Base-by-base conservation (phyloP, 64 coral and sea anemone species). In the Platygyra sinensis region DNA sequence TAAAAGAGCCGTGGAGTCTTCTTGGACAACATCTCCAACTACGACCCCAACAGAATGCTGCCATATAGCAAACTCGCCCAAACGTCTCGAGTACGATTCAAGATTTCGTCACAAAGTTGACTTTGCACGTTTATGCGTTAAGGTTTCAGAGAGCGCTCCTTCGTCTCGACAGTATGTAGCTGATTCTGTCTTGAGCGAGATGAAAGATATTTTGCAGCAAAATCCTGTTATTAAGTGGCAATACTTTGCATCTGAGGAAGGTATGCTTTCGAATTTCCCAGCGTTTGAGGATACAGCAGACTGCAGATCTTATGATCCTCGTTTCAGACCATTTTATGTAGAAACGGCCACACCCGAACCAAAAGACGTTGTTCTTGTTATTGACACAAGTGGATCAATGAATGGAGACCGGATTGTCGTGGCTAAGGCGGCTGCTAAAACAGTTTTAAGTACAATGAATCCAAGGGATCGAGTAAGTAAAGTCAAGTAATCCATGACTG, bases 311-410 rank as follows among this genome's bases (percentile, higher is more conserved):
- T 94, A 77, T 94, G 92, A 94, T 49, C 82, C 62, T 52, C 87
- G 92, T 2, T 89, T 89, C 25, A 39, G 92, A 54, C 87, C 87
- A 28, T 94, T 88, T 88, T 94, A 94, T 49, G 92, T 94, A 33
- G 92, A 94, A 72, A 78, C 87, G 27, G 87, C 87, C 5, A 85
- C 87, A 4, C 92, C 92, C 0, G 24, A 83, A 15, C 92, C 92
- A 6, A 94, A 94, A 30, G 77, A 94, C 42, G 87, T 94, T 24
- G 88, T 94, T n/a, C 62, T 94, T 51, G 79, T 90, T 20, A 86
- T 94, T 46, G 92, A 94, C 24, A 74, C 25, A 4, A 94, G 92
- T 74, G 87, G 87, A 22, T 94, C 92, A 14, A 94, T 94, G 92
- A 8, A 9, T 10, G n/a, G 60, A 13, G 20, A 55, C 30, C 64